Conservation (phyloP, 2,888 invertebrate species). For the Papilio gigon region DNA sequence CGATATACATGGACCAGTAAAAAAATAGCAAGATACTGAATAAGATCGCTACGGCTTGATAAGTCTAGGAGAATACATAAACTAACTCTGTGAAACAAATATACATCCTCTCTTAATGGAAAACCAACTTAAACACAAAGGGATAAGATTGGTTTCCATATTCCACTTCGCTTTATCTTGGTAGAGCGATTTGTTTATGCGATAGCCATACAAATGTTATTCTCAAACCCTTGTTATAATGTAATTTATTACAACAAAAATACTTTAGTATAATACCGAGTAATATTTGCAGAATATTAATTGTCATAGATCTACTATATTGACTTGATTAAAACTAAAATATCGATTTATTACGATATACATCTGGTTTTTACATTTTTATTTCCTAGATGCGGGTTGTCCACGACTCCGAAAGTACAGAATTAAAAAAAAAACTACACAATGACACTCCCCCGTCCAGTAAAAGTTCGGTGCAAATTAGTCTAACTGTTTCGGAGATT, state of each 20-base stretch:
- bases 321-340: neutral
- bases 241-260: conserved; percentile 14
- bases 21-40: conserved; percentile 31
- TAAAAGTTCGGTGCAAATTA: too few species aligned
- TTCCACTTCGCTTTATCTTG: conserved; percentile 56
- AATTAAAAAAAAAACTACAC: too few species aligned
- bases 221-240: conserved; percentile 22
- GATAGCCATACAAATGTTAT: conserved; percentile 37
- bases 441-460: too few species aligned
- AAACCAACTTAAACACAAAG: conserved; percentile 58
- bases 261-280: conserved; percentile 4
- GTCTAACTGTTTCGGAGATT: too few species aligned
- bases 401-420: too few species aligned
- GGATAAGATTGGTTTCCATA: conserved; percentile 62
- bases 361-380: too few species aligned
- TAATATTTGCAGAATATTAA: neutral
- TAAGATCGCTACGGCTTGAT: conserved; percentile 67
- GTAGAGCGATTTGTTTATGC: conserved; percentile 25
- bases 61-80: conserved; percentile 68
- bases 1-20: conserved; percentile 10
- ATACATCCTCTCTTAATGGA: conserved; percentile 42
- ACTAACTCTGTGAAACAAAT: conserved; percentile 47
- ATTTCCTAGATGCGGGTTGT: too few species aligned
- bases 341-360: neutral
- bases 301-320: neutral